Evolutionary conservation across 2,888 invertebrate species (phyloP), one percentile per base, ranked within the genome.

Genomic region (Odontomyia ornata): DNA sequence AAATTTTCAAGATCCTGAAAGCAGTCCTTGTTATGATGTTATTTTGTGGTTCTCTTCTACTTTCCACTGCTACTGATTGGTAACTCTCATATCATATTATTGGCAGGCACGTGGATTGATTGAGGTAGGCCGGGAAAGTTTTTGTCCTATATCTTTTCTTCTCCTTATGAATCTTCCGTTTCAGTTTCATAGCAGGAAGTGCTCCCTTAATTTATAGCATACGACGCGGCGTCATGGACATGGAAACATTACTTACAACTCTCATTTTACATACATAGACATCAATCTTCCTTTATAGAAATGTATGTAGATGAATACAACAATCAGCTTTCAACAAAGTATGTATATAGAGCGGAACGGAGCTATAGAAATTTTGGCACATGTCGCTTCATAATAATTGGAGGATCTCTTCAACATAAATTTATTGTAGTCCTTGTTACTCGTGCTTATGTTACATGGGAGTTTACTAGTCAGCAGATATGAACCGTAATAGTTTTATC

Each of bases 51-150:
- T n/a, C n/a, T n/a, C n/a, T n/a, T n/a, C n/a, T n/a, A n/a, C n/a
- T n/a, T n/a, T n/a, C n/a, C n/a, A 36, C 36, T 9, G 9, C 36
- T 5, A 36, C 36, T 9, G 36, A n/a, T 27, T 69, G 69, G 69
- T 46, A 69, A 46, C 69, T 46, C 69, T 47, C 47, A 15, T 1
- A 36, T 9, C 15, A 60, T 18, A 21, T 21, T 47, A 13, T 23
- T 46, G 2, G 47, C 13, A 3, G 73, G 60, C 73, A 73, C 73
- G 73, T 73, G 73, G 57, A 57, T 57, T 57, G 73, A 73, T 73
- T 73, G 57, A 73, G 73, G 73, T 73, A 73, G 73, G 73, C 60
- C 36, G 57, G 36, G 57, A 43, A 57, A 57, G 46, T 57, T 57
- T 18, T 21, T 2, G n/a, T 73, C 60, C 15, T 28, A 27, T 65